Evolutionary conservation across 2,797 vertebrate species (phyloP), one percentile per base, ranked within the genome.

Genomic region (Columba guinea): DNA sequence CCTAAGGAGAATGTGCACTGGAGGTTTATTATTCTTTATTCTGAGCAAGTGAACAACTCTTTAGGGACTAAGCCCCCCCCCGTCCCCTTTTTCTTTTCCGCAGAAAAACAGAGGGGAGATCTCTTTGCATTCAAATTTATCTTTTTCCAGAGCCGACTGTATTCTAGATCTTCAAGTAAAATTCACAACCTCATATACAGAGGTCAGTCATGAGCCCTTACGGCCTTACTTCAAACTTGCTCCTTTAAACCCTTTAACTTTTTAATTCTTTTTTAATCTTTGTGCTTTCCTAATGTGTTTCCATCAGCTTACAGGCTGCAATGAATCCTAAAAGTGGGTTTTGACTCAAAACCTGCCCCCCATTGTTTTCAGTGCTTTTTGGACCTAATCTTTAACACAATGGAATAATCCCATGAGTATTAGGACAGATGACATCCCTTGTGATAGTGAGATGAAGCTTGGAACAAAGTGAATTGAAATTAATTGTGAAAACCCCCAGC

Each of bases 391-490:
- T 81, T 16, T n/a, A 67, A 44, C 5, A 13, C 30, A 16, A 17
- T 13, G 10, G 44, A 93, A 84, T 69, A 87, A 69, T 35, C 24
- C 20, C 13, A 1, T 1, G 10, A 69, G 11, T 65, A 64, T 59
- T 52, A 37, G 34, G 28, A 55, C 63, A 46, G 46, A 67, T 41
- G 46, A 10, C 34, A 71, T 11, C 13, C 4, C 4, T 30, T 73
- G 46, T 75, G 65, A 52, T 7, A 84, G 41, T 27, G 22, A 68
- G 12, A 85, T 22, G 16, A 84, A 19, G 39, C 14, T 78, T 32
- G 84, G 23, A 58, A 49, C 23, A 78, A 84, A 95, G 59, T 10
- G 32, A 71, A 84, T 6, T 58, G 28, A 88, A 84, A 87, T 41
- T 26, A 37, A n/a, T 70, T 9, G 37, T 13, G 23, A 78, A 89